Base-by-base conservation (phyloP, 23 tunicate species). In the Halocynthia aurantium region DNA sequence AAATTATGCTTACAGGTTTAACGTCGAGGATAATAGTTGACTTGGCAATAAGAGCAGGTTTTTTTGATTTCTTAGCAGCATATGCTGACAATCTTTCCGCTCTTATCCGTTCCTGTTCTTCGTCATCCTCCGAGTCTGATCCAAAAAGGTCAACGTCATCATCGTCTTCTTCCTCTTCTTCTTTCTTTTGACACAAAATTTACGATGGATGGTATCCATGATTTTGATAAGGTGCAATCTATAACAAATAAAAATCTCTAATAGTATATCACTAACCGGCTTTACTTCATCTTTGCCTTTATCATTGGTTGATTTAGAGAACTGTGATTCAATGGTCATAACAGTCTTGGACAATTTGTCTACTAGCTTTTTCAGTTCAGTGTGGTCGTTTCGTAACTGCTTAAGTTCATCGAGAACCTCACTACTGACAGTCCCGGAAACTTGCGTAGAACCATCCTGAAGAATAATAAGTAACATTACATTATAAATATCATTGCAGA, bases 21-120 rank as follows among this genome's bases (percentile, higher is more conserved):
- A 93, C 94, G 63, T 93, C 98, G 10, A 82, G 81, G 63, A 93
- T 71, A 52, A 93, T 87, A 57, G 58, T 87, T 58, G 94, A 87
- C 67, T 93, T 93, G 53, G 98, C 98, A 52, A 84, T 85, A 6
- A 79, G 81, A 69, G 85, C 82, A 6, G 85, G 67, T 67, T 89
- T 86, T 78, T 82, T 83, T 72, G 87, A 76, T 63, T 93, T 93
- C 56, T 75, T 87, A n/a, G 61, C 94, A 8, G 76, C 51, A 57
- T 93, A 93, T 54, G 73, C 80, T 15, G 89, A 90, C 51, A 93
- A 55, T 73, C 98, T 52, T 52, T 93, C 94, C 40, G 80, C 81
- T 57, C 68, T 82, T 49, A 89, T 62, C 57, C 55, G 85, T 55
- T 90, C 90, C 17, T 61, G 76, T 86, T 85, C 99, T 75, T 76